Percentiles rank a stretch among this genome's conserved stretches.
Conservation (phyloP, 2,888 invertebrate genomes). For the Celastrina argiolus region DNA sequence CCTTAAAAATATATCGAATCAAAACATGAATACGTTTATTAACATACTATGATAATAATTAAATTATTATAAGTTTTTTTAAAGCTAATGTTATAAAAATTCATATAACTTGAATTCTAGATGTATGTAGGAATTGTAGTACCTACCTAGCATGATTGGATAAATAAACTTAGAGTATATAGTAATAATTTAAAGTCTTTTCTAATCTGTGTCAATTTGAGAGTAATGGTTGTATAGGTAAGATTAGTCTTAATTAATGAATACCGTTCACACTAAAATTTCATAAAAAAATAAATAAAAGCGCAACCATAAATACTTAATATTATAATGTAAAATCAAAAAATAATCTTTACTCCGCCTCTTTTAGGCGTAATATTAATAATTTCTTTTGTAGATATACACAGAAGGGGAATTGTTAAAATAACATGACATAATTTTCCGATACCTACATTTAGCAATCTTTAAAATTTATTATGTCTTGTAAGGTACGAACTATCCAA, state of each 20-base stretch:
- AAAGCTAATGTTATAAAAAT: neutral
- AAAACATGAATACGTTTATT: no score
- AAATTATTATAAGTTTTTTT: neutral
- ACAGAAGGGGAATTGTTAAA: no score
- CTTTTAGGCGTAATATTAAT: no score
- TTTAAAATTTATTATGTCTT: neutral
- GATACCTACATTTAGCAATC: neutral
- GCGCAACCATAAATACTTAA: no score
- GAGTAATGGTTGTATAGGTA: constrained; percentile 15
- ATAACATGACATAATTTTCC: neutral
- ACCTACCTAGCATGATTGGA: neutral
- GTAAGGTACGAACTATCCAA: neutral
- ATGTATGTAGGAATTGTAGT: constrained; percentile 19
- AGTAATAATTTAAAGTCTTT: neutral
- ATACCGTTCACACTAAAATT: neutral
- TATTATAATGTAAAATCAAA: no score
- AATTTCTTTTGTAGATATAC: no score
- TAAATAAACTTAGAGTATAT: neutral
- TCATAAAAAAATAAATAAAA: no score
- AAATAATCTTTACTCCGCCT: no score
- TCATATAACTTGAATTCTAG: neutral
- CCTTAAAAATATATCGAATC: no score
- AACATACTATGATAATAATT: neutral
- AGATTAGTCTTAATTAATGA: neutral
- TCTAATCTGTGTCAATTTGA: constrained; percentile 18